Base-by-base conservation (phyloP, 2,888 invertebrate genomes). In the Maniola hyperantus region DNA sequence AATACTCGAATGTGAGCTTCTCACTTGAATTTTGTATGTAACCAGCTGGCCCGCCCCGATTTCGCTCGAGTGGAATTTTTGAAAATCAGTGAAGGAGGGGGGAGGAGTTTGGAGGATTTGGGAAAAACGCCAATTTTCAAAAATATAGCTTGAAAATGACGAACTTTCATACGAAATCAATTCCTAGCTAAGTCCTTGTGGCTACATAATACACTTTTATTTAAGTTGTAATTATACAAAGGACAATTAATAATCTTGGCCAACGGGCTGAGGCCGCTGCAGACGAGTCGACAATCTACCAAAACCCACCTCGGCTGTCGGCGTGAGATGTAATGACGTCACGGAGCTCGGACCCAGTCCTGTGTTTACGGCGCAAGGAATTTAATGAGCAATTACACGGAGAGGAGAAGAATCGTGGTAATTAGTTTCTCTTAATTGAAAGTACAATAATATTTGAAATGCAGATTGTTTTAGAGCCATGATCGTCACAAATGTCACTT, bases 391-490 rank as follows among this genome's bases (percentile, higher is more conserved):
- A 10, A 20, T 20, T 20, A n/a, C 57, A 42, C 57, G 57, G 57
- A 42, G 26, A 26, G 26, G 26, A 26, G 26, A 13, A 8, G 13
- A 20, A 42, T 20, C 39, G 2, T 26, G 13, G 20, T 42, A 20
- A 57, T 57, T 42, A 57, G 13, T 39, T 20, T 20, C 36, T 20
- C 6, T 20, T 57, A 57, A 57, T 57, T 57, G 39, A 57, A 15
- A 48, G 15, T 15, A 15, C 34, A 8, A 36, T 36, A 15, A 42
- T 20, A 57, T 20, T 57, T 11, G 20, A 42, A 18, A 8, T 8
- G 8, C 8, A 48, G 48, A 15, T 10, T 48, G 18, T 48, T 48
- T 48, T 18, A 48, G 2, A 1, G 1, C n/a, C 42, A 2, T 5
- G 7, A 13, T 44, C 11, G 13, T 39, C 39, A 11, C 26, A 26